phyloP scores from a whole-genome alignment of 1,140 invertebrate genomes.

The Grapholita molesta region DNA sequence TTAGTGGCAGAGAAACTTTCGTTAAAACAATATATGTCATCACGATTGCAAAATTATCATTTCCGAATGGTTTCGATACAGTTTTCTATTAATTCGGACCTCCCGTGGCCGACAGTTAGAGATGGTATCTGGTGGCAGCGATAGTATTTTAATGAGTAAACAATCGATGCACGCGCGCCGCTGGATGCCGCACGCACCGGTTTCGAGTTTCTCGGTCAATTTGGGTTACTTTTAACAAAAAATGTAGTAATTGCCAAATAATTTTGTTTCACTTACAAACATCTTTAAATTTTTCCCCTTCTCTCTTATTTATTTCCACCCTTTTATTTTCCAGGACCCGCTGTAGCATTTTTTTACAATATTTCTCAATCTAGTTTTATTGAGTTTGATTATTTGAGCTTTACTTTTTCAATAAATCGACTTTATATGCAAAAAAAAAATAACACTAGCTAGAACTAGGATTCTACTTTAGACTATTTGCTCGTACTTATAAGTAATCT shows the following conservation, averaged over 20 bases:
- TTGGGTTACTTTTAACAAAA: neutral
- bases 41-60: conserved; percentile 5
- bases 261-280: neutral
- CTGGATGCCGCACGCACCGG: conserved; percentile 63
- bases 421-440: too few relatives aligned
- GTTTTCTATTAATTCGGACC: conserved; percentile 41
- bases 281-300: too few relatives aligned
- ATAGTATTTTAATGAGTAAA: conserved; percentile 78
- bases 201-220: neutral
- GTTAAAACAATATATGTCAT: conserved; percentile 3
- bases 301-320: too few relatives aligned
- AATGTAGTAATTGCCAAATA: neutral
- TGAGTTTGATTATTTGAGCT: too few relatives aligned
- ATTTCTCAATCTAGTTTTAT: too few relatives aligned
- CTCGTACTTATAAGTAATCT: too few relatives aligned
- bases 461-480: too few relatives aligned
- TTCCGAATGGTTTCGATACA: conserved; percentile 18
- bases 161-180: conserved; percentile 74
- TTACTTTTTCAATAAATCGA: too few relatives aligned
- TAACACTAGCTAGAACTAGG: too few relatives aligned
- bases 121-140: conserved; percentile 71
- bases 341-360: too few relatives aligned
- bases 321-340: too few relatives aligned
- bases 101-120: conserved; percentile 57
- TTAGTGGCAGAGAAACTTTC: neutral